These are phyloP conservation scores for Ciconia maguari DNA, from an alignment of 2,113 vertebrate species.

Conservation along the genomic window DNA sequence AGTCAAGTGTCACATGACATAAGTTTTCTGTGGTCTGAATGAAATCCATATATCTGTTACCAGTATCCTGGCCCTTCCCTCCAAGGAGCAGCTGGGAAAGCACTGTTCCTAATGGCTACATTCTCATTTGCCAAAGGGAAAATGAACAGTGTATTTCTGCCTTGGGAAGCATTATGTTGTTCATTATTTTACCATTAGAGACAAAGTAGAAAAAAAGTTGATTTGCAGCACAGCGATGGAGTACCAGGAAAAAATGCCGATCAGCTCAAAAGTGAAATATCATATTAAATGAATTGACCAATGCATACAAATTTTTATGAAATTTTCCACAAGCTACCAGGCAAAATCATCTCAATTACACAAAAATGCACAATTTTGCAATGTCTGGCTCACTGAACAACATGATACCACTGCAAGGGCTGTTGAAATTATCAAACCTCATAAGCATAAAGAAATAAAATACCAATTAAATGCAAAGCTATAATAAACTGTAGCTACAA, in stretches of 20 bases:
- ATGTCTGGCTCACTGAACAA: constrained; percentile 31
- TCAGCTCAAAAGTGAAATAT: background rate
- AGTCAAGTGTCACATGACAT: background rate
- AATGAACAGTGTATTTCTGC: background rate
- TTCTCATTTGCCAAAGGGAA: constrained; percentile 20
- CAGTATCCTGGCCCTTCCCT: background rate
- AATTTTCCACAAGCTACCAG: constrained; percentile 25
- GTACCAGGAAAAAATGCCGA: background rate
- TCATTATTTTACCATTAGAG: constrained; percentile 35
- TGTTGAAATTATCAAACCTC: constrained; percentile 38
- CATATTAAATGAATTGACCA: background rate
- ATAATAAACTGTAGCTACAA: constrained; percentile 42
- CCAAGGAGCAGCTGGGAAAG: background rate
- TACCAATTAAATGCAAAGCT: constrained; percentile 25
- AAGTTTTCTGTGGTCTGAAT: background rate
- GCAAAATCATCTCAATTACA: constrained; percentile 37
- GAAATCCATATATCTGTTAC: background rate
- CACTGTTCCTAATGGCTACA: background rate
- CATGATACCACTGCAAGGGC: background rate
- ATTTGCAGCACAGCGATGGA: background rate
- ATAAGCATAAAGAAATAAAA: constrained; percentile 51
- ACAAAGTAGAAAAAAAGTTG: background rate
- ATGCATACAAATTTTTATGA: background rate
- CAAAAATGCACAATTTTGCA: constrained; percentile 18
- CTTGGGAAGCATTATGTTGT: constrained; percentile 1